Evolutionary conservation across 2,797 vertebrate species (phyloP).

Genomic region (Anas capensis): DNA sequence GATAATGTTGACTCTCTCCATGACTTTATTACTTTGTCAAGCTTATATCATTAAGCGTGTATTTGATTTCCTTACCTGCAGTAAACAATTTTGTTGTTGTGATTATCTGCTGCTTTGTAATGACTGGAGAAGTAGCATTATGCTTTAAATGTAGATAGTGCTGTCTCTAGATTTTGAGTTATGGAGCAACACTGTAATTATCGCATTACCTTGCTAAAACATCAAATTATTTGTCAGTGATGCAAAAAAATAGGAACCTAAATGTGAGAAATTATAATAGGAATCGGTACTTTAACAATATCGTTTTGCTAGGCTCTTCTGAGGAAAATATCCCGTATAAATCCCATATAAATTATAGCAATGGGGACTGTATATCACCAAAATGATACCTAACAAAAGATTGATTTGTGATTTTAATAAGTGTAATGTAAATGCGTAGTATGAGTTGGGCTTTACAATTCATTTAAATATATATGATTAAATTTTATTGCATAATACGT

Average conservation of each 20-base stretch:
- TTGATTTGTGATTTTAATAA: background rate
- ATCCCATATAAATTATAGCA: background rate
- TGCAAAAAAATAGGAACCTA: background rate
- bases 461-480: background rate
- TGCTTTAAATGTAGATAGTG: background rate
- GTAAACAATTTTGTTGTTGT: background rate
- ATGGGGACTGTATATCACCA: background rate
- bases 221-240: slow-evolving; percentile 8
- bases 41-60: background rate
- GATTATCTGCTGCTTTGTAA: background rate
- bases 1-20: background rate
- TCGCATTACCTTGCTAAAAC: slow-evolving; percentile 8
- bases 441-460: background rate
- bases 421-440: background rate
- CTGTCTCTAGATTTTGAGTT: background rate
- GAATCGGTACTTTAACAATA: background rate
- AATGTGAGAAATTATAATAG: background rate
- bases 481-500: background rate
- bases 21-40: background rate
- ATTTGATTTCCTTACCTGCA: background rate
- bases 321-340: background rate
- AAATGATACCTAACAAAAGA: background rate
- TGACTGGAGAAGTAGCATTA: background rate
- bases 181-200: background rate
- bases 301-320: background rate